These are phyloP conservation scores for Muntiacus reevesi DNA, from an alignment of 2,113 vertebrate species.

Conservation along the genomic window DNA sequence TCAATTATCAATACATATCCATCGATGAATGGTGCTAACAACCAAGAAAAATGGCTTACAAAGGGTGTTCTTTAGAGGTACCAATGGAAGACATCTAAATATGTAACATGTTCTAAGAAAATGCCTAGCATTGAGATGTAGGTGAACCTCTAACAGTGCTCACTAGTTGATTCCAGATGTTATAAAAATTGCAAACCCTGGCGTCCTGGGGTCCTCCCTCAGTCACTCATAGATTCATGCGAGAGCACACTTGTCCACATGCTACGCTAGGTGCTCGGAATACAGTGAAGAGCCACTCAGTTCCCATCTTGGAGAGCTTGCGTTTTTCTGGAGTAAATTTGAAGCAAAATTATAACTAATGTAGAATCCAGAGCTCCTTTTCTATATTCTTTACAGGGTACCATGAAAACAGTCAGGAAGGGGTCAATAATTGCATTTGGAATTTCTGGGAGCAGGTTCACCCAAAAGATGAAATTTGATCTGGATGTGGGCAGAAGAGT, in stretches of 20 bases:
- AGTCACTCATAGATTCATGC: background rate
- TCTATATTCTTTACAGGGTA: background rate
- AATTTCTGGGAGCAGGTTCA: background rate
- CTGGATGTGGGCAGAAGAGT: background rate
- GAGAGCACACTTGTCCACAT: background rate
- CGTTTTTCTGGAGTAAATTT: background rate
- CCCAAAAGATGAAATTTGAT: background rate
- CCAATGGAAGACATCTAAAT: background rate
- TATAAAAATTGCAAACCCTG: background rate
- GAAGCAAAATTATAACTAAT: background rate
- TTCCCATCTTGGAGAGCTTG: background rate
- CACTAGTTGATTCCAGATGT: background rate
- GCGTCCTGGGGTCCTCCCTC: background rate
- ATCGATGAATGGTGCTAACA: background rate
- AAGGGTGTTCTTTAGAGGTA: background rate
- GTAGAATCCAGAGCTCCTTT: background rate
- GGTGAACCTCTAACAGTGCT: background rate
- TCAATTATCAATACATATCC: background rate
- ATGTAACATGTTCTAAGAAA: background rate
- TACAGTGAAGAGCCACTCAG: background rate
- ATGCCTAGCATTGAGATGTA: background rate
- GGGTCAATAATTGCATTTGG: background rate
- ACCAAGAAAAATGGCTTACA: background rate
- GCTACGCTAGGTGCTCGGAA: background rate
- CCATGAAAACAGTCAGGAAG: background rate